Evolutionary conservation across 2,888 invertebrate species (phyloP).

Genomic region (Ormyrus labotus): DNA sequence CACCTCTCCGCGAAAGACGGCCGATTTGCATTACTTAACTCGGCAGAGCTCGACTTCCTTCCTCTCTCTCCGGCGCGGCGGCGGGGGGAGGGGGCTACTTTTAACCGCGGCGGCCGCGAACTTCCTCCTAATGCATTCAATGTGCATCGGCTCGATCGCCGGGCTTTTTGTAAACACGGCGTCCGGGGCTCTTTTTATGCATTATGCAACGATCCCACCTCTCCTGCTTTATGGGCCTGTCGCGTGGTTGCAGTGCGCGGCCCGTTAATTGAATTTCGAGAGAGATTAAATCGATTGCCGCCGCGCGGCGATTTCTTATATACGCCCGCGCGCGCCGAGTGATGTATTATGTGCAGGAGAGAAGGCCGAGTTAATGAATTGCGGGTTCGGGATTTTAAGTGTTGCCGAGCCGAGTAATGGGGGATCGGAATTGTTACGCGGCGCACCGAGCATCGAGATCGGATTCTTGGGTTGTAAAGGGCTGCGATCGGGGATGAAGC

Average conservation of each 20-base stretch:
- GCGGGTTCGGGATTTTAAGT: constrained; percentile 20
- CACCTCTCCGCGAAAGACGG: neutral
- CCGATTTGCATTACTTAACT: constrained; percentile 42
- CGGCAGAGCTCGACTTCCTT: too few species aligned
- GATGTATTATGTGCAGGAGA: constrained; percentile 12
- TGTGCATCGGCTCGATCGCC: constrained; percentile 37
- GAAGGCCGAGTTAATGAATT: constrained; percentile 15
- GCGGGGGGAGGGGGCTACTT: neutral
- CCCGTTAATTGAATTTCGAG: constrained; percentile 37
- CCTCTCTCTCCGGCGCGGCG: too few species aligned
- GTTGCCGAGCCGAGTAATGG: neutral
- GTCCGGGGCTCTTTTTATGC: constrained; percentile 28
- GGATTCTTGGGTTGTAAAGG: too few species aligned
- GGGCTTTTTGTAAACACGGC: constrained; percentile 39
- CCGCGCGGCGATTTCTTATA: constrained; percentile 13
- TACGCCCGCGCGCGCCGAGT: neutral
- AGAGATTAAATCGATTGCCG: constrained; percentile 43
- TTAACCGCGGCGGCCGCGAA: neutral
- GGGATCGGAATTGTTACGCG: too few species aligned
- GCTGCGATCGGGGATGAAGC: too few species aligned
- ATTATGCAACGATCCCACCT: constrained; percentile 43
- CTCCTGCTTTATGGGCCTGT: constrained; percentile 12
- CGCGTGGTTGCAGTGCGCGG: neutral
- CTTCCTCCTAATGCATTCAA: constrained; percentile 31
- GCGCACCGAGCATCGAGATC: too few species aligned